These are phyloP conservation scores for Rhea americana DNA, from an alignment of 2,113 vertebrate species.

Conservation along the genomic window DNA sequence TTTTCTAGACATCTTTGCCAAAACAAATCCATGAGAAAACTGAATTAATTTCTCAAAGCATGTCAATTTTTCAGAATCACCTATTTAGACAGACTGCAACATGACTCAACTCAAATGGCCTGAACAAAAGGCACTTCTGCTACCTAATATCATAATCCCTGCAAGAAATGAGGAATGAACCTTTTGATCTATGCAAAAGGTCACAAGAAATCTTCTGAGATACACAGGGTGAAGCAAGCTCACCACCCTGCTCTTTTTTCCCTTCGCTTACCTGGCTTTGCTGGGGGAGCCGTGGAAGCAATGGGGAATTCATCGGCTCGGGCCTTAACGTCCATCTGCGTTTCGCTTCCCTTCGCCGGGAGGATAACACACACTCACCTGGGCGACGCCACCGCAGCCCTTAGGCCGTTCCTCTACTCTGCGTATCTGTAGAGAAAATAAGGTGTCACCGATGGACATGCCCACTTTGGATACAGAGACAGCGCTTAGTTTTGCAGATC, in stretches of 20 bases:
- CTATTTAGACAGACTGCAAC: neutral
- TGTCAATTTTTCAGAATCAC: neutral
- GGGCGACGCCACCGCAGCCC: fast-evolving
- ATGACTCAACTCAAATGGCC: neutral
- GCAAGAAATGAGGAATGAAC: neutral
- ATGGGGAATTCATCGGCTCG: neutral
- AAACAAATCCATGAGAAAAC: neutral
- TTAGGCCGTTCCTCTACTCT: neutral
- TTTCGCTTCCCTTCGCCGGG: neutral
- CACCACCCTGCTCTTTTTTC: neutral
- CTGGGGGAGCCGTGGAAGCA: neutral
- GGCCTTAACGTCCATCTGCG: neutral
- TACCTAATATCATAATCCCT: neutral
- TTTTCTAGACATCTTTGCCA: neutral
- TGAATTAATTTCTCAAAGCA: neutral
- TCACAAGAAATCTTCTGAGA: neutral
- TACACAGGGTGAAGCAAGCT: neutral
- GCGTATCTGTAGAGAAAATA: slow-evolving; percentile 38
- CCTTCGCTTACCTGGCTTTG: neutral
- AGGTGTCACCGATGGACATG: neutral
- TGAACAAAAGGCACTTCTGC: neutral
- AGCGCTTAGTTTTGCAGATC: neutral
- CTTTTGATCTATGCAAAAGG: neutral
- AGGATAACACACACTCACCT: slow-evolving; percentile 7
- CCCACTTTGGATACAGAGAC: neutral